phyloP scores from a whole-genome alignment of 2,797 vertebrate species.

The Huso huso region DNA sequence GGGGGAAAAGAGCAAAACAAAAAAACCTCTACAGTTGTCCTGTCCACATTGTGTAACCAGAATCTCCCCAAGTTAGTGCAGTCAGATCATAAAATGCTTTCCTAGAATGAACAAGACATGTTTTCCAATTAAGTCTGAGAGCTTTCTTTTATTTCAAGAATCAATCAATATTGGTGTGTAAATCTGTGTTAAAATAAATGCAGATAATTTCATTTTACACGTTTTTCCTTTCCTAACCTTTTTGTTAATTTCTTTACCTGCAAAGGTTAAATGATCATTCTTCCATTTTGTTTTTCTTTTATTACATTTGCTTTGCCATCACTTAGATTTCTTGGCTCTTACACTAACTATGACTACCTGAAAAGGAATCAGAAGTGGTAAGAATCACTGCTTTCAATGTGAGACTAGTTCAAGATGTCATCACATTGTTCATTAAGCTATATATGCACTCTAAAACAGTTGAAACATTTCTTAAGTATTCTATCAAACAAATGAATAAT shows the following conservation, averaged over 20 bases:
- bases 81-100: too few species aligned
- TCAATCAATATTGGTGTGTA: too few species aligned
- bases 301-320: constrained; percentile 61
- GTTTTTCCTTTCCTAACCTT: not conserved
- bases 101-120: too few species aligned
- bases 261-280: constrained; percentile 44
- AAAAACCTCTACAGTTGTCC: too few species aligned
- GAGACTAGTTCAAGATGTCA: constrained; percentile 50
- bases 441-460: constrained; percentile 52
- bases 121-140: too few species aligned
- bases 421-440: constrained; percentile 47
- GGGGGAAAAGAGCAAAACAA: too few species aligned
- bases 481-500: too few species aligned
- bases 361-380: constrained; percentile 69
- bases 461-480: too few species aligned
- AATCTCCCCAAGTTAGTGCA: too few species aligned
- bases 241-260: not conserved
- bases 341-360: constrained; percentile 68
- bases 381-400: constrained; percentile 48
- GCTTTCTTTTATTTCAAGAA: too few species aligned
- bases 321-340: constrained; percentile 68
- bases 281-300: constrained; percentile 54
- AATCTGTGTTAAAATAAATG: too few species aligned
- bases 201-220: not conserved
- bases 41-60: too few species aligned